Evolutionary conservation across 2,113 vertebrate species (phyloP), one percentile per base, ranked within the genome.

Genomic region (Petaurus breviceps): DNA sequence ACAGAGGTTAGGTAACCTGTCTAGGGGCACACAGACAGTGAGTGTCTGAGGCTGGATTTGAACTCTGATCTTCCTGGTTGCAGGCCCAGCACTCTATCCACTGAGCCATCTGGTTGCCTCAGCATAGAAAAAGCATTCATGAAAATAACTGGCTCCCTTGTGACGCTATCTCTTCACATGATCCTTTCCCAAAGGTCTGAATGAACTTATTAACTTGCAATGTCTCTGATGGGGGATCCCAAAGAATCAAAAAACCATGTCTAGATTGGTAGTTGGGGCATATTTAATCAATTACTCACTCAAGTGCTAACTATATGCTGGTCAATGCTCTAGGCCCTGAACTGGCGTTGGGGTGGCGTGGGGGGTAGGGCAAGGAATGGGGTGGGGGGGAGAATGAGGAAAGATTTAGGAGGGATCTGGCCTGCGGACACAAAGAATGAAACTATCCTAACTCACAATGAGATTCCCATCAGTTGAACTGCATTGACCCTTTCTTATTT

Each of bases 61-160:
- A 77, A n/a, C 14, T 5, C 37, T 16, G 12, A n/a, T 5, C 14
- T n/a, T n/a, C 14, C 31, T 77, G 61, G n/a, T n/a, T n/a, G 5
- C 31, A 77, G 61, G 14, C 61, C 14, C 14, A 77, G 31, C 14
- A 19, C 14, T n/a, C 12, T 19, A 77, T 2, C 61, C 14, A 77
- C 31, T 37, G 3, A n/a, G 61, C 14, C 61, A 77, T 2, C 61
- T 77, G 11, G 3, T 31, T 77, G 31, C 61, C 31, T 77, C 61
- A 77, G 61, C 12, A 77, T 37, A 77, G 61, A 77, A 77, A n/a
- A 90, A 50, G 91, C 26, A 84, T 23, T 9, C 22, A 14, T 91
- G 26, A 96, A 93, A 96, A 92, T 26, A 90, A 93, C 5, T 92
- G 22, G 28, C 26, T 92, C 89, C 4, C 49, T 89, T 68, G 92